Evolutionary conservation across 2,113 vertebrate species (phyloP), one percentile per base, ranked within the genome.

Genomic region (Sander lucioperca): DNA sequence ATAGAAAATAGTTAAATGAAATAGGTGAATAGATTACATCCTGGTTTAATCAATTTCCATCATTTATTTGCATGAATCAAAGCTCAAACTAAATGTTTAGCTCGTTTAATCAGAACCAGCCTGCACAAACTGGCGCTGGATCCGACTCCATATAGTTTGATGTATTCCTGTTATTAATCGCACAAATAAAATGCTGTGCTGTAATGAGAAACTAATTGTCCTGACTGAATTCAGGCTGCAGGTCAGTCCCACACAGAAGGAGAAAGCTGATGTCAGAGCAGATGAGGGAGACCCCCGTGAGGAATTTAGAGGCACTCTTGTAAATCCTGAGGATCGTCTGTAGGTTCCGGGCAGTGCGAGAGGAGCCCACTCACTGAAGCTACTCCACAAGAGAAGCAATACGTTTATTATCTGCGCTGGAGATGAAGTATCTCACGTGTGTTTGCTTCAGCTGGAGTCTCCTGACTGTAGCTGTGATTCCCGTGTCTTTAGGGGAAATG

Each of bases 401-500:
- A 6, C 2, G 15, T 21, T 2, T 18, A 0, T 16, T 45, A 13
- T 47, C 47, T 10, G 23, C 3, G 15, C 39, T 43, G 58, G 53
- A 84, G 15, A 90, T 89, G 90, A 76, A 77, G 63, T 3, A 1
- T 43, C n/a, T 39, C 9, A 1, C 70, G 8, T 23, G 70, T 15
- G 27, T 81, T 33, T 69, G 16, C 72, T 54, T 69, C n/a, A 1
- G 70, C 23, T 79, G 63, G 64, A n/a, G 25, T 64, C 18, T 92
- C 19, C 54, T 86, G 43, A 0, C 19, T 82, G 45, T 69, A 1
- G 81, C 58, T 59, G 45, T 85, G 62, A n/a, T 88, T 4, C 79
- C 57, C 0, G 30, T 23, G 70, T 87, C 58, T 5, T 67, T 58
- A 1, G 81, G 74, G 5, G 93, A 96, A 77, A 95, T 91, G 36